These are phyloP conservation scores for Papilio gigon DNA, from an alignment of 2,888 invertebrate species.

Conservation along the genomic window DNA sequence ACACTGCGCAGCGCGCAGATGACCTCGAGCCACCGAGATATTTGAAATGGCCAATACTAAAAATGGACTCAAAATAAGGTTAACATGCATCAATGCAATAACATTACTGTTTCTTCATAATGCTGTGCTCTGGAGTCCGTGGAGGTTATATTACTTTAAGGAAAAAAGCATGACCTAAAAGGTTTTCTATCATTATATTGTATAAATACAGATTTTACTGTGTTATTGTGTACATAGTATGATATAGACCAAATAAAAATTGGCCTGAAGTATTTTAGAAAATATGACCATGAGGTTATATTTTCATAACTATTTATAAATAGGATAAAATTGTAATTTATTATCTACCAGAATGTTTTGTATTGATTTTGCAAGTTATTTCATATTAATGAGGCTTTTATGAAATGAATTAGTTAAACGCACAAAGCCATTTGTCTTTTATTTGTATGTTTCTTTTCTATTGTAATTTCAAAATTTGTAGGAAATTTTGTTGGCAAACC, in stretches of 20 bases:
- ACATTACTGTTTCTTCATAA: neutral
- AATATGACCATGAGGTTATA: conserved; percentile 20
- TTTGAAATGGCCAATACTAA: neutral
- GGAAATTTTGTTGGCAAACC: neutral
- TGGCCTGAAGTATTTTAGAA: conserved; percentile 36
- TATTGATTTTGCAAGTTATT: neutral
- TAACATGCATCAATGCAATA: neutral
- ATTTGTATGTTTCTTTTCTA: neutral
- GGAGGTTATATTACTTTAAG: conserved; percentile 1
- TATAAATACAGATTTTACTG: conserved; percentile 12
- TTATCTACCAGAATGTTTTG: neutral
- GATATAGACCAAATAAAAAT: conserved; percentile 37
- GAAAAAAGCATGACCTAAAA: neutral
- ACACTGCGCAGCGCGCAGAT: too few species aligned
- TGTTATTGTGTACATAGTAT: conserved; percentile 33
- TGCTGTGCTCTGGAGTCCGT: neutral
- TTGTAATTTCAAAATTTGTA: neutral
- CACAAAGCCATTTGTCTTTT: conserved; percentile 9
- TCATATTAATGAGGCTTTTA: conserved; percentile 1
- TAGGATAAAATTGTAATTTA: conserved; percentile 1
- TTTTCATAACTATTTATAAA: conserved; percentile 10
- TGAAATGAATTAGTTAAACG: conserved; percentile 30
- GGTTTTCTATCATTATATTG: conserved; percentile 2
- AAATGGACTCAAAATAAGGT: neutral
- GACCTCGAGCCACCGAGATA: neutral